These are phyloP conservation scores for Cheilosia vulpina DNA, from an alignment of 2,888 invertebrate species.

Conservation along the genomic window DNA sequence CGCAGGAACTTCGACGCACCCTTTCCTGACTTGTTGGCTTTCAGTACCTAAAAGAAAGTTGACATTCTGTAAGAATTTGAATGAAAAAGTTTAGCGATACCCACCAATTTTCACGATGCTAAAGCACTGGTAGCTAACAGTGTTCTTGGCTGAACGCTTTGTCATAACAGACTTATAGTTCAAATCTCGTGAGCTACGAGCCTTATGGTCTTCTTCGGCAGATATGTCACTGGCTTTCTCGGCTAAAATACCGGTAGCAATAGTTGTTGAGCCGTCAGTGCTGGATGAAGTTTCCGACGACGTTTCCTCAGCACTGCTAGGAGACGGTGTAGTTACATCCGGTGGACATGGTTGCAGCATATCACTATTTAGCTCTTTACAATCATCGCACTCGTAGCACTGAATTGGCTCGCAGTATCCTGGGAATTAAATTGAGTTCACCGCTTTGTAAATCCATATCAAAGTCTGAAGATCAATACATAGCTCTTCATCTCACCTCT, in stretches of 20 bases:
- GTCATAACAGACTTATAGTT: background rate
- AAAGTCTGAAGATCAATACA: too few relatives aligned
- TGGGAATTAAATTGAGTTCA: background rate
- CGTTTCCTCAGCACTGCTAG: background rate
- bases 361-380: slow-evolving; percentile 63
- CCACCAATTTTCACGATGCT: background rate
- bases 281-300: slow-evolving; percentile 1
- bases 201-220: background rate
- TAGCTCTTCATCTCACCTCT: too few relatives aligned
- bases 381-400: slow-evolving; percentile 79
- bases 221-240: background rate
- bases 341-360: slow-evolving; percentile 54
- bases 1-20: background rate
- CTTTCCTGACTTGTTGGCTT: background rate
- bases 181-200: background rate
- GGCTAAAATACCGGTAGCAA: slow-evolving; percentile 3
- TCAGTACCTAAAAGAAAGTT: background rate
- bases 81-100: background rate
- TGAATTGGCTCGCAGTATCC: slow-evolving; percentile 65
- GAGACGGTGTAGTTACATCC: background rate
- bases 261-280: background rate
- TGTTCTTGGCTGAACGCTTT: background rate
- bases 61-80: background rate
- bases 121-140: background rate
- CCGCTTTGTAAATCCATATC: too few relatives aligned